These are phyloP conservation scores for rat (Rattus norvegicus) DNA, from an alignment of 2,113 vertebrate genomes.

Conservation along the genomic window GRCr8 NC_086023.1:68206001-68206500, in stretches of 20 bases:
- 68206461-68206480: not conserved
- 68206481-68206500: not conserved
- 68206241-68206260: not conserved
- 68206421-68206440: not conserved
- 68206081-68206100: too few species aligned
- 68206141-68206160: too few species aligned
- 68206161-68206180: too few species aligned
- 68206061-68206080: too few species aligned
- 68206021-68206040: too few species aligned
- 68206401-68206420: slow-evolving; percentile 23
- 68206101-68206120: too few species aligned
- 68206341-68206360: not conserved
- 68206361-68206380: not conserved
- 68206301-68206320: not conserved
- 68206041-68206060: too few species aligned
- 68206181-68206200: too few species aligned
- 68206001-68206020: too few species aligned
- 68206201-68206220: too few species aligned
- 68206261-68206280: not conserved
- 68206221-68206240: not conserved
- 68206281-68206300: not conserved
- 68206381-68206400: not conserved
- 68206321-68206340: not conserved
- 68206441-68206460: not conserved
- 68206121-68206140: too few species aligned